phyloP scores from a whole-genome alignment of 2,113 vertebrate genomes.

The Chionodraco myersi region DNA sequence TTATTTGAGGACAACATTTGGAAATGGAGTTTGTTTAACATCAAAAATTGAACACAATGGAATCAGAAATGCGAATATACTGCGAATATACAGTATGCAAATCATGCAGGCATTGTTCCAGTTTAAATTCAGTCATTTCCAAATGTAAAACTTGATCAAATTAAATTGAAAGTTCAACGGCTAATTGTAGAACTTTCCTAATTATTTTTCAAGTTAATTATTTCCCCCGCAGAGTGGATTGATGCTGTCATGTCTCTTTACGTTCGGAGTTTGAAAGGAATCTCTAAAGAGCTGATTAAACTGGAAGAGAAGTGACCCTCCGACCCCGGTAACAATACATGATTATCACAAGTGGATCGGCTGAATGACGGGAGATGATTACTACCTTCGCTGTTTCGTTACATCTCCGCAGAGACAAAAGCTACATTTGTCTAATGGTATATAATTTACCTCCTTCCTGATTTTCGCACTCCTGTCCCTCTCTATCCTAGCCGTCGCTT shows the following conservation, averaged over 20 bases:
- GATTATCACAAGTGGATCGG: slow-evolving; percentile 67
- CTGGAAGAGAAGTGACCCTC: slow-evolving; percentile 47
- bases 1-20: slow-evolving; percentile 20
- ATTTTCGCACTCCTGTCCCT: slow-evolving; percentile 24
- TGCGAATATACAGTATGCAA: slow-evolving; percentile 2
- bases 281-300: slow-evolving; percentile 52
- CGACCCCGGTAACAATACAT: slow-evolving; percentile 41
- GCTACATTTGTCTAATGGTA: slow-evolving; percentile 49
- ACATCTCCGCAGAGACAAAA: slow-evolving; percentile 52
- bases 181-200: slow-evolving; percentile 23
- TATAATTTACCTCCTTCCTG: slow-evolving; percentile 59
- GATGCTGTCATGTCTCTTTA: slow-evolving; percentile 35
- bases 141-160: slow-evolving; percentile 62
- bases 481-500: too few relatives aligned
- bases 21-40: neutral
- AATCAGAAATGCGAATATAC: neutral
- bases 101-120: neutral
- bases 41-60: neutral
- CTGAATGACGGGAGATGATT: slow-evolving; percentile 55
- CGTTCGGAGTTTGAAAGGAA: slow-evolving; percentile 31
- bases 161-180: slow-evolving; percentile 47
- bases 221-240: slow-evolving; percentile 15
- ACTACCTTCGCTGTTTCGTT: slow-evolving; percentile 36
- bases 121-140: slow-evolving; percentile 32
- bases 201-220: slow-evolving; percentile 5